Conservation (phyloP, 1,140 invertebrate genomes). For the Hyles vespertilio region DNA sequence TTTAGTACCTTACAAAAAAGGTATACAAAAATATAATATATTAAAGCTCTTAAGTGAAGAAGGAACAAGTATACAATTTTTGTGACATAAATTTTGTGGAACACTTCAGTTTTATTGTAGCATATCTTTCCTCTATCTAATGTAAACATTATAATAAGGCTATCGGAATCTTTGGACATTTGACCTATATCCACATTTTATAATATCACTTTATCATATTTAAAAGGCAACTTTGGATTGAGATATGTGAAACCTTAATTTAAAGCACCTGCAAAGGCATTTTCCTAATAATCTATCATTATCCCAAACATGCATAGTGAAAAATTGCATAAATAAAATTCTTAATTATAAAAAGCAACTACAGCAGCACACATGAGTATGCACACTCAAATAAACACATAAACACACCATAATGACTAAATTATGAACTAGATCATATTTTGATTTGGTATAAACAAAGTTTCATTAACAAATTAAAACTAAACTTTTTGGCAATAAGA, state of each 20-base stretch:
- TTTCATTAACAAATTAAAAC: constrained; percentile 58
- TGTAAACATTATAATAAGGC: constrained; percentile 55
- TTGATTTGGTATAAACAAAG: constrained; percentile 67
- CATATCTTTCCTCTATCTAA: constrained; percentile 51
- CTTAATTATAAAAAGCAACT: constrained; percentile 63
- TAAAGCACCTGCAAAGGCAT: constrained; percentile 68
- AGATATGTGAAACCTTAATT: constrained; percentile 66
- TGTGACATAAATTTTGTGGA: constrained; percentile 47
- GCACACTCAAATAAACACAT: constrained; percentile 53
- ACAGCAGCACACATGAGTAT: constrained; percentile 64
- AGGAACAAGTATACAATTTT: constrained; percentile 60
- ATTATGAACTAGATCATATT: constrained; percentile 69
- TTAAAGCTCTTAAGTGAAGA: constrained; percentile 62
- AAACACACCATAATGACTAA: constrained; percentile 70
- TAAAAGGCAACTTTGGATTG: constrained; percentile 75
- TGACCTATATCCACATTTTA: constrained; percentile 60
- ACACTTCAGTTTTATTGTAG: constrained; percentile 45
- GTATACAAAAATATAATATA: constrained; percentile 65
- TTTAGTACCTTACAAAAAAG: constrained; percentile 51
- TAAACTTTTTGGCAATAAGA: constrained; percentile 73
- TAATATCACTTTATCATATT: constrained; percentile 69
- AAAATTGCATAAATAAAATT: constrained; percentile 57
- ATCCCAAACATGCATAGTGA: constrained; percentile 62
- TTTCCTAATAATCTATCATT: constrained; percentile 49
- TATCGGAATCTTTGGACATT: constrained; percentile 60